Percentiles rank a stretch among this genome's conserved stretches.
These are phyloP conservation scores for Paradoxurus hermaphroditus DNA, from an alignment of 2,113 vertebrate species.

Conservation along the genomic window DNA sequence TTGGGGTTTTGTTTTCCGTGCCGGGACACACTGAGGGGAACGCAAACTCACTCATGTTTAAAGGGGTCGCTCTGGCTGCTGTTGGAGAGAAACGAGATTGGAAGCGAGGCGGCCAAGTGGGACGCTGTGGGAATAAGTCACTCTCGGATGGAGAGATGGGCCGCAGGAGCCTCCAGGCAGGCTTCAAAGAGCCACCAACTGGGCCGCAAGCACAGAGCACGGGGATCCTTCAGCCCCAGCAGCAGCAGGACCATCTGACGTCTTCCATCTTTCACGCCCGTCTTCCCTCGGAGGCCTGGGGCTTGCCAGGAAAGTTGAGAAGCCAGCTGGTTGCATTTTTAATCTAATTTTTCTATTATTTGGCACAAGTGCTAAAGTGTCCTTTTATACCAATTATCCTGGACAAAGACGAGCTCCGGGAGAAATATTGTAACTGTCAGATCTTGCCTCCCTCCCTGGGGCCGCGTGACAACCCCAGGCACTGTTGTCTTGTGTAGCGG, in stretches of 20 bases:
- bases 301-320: constrained; percentile 33
- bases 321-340: constrained; percentile 50
- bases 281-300: background rate
- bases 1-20: background rate
- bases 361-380: background rate
- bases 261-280: background rate
- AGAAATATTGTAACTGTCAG: background rate
- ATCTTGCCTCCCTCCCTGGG: background rate
- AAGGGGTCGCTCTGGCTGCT: background rate
- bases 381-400: constrained; percentile 47
- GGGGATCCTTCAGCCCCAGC: background rate
- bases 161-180: background rate
- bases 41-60: background rate
- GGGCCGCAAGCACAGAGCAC: background rate
- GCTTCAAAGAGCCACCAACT: background rate
- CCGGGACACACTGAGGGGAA: background rate
- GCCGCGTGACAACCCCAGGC: background rate
- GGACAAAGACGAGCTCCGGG: constrained; percentile 6
- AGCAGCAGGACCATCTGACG: background rate
- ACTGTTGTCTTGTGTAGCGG: background rate
- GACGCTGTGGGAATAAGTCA: background rate
- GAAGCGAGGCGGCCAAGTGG: background rate
- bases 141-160: background rate
- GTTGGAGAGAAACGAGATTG: background rate
- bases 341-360: constrained; percentile 41